phyloP scores from a whole-genome alignment of 2,888 invertebrate genomes.

The Drosophila kambysellisi region DNA sequence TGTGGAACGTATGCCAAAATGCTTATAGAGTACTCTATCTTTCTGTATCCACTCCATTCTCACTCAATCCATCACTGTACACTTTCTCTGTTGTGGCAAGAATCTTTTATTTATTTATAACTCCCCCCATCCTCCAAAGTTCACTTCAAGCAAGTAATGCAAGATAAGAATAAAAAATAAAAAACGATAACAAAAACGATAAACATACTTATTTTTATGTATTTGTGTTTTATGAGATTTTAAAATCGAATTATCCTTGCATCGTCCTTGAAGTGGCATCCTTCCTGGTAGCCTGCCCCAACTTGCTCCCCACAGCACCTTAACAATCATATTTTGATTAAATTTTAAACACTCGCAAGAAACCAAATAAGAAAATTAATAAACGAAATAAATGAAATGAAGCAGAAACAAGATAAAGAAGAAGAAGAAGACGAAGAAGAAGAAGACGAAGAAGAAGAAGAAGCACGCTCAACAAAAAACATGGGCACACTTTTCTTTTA shows the following conservation, averaged over 20 bases:
- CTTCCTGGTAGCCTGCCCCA: not conserved
- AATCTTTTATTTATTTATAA: slow-evolving; percentile 11
- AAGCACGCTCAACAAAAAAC: slow-evolving; percentile 30
- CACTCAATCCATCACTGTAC: not conserved
- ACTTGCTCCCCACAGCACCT: slow-evolving; percentile 25
- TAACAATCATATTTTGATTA: slow-evolving; percentile 53
- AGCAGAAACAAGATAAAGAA: not conserved
- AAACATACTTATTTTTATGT: not conserved
- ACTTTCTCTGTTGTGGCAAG: slow-evolving; percentile 19
- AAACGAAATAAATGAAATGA: not conserved
- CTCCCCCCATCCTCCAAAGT: not conserved
- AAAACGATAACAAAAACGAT: not conserved
- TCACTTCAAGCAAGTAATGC: slow-evolving; percentile 11
- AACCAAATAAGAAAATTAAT: not conserved
- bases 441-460: not conserved
- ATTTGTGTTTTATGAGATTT: not conserved
- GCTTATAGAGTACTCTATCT: slow-evolving; percentile 45
- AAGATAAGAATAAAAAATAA: not conserved
- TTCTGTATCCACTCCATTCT: not conserved
- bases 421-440: slow-evolving; percentile 2
- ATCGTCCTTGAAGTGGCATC: slow-evolving; percentile 21
- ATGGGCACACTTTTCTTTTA: slow-evolving; percentile 32
- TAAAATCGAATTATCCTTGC: slow-evolving; percentile 20
- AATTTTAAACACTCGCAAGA: slow-evolving; percentile 34
- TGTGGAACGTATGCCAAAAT: slow-evolving; percentile 55